Percentiles rank a stretch among this genome's conserved stretches.
Conservation (phyloP, 2,888 invertebrate genomes). For the Geophilus truncorum region DNA sequence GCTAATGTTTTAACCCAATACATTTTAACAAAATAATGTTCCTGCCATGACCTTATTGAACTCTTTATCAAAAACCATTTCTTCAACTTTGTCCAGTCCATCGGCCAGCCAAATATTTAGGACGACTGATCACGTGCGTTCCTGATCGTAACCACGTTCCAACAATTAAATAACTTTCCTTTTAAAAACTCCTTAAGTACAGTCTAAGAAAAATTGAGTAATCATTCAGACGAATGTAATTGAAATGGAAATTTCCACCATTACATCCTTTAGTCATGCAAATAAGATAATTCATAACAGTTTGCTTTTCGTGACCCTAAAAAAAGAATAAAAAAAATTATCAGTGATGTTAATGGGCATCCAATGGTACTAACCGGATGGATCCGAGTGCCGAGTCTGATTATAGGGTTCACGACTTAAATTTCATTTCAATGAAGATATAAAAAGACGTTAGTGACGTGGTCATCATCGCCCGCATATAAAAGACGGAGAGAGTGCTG, state of each 20-base stretch:
- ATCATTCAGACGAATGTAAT: neutral
- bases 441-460: neutral
- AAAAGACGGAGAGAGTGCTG: neutral
- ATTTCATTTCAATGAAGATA: neutral
- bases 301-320: neutral
- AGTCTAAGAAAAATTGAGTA: neutral
- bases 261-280: neutral
- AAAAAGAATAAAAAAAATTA: neutral
- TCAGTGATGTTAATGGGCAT: neutral
- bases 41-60: neutral
- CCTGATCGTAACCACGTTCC: neutral
- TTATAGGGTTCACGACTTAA: conserved; percentile 14
- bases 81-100: conserved; percentile 14
- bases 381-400: neutral
- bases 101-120: neutral
- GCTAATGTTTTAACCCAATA: too few species aligned
- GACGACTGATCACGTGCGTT: neutral
- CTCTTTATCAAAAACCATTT: neutral
- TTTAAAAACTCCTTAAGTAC: neutral
- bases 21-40: neutral
- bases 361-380: conserved; percentile 1
- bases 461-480: neutral
- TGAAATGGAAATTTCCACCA: neutral
- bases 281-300: neutral
- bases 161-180: neutral